These are phyloP conservation scores for Myrmecobius fasciatus DNA, from an alignment of 2,113 vertebrate species.

Conservation along the genomic window DNA sequence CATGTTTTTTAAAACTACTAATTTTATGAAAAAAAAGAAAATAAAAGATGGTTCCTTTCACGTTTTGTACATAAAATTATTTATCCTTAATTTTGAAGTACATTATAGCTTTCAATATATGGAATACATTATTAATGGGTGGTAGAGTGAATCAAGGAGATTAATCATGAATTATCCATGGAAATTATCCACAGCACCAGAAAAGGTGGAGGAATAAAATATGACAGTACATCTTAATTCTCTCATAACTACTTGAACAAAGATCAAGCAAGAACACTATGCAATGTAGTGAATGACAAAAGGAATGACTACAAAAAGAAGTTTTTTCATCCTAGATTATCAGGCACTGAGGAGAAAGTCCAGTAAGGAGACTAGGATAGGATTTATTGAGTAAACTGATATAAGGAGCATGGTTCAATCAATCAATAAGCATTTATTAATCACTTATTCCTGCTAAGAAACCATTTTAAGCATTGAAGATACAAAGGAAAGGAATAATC, in stretches of 20 bases:
- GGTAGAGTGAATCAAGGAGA: not conserved
- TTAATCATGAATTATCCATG: not conserved
- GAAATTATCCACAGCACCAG: not conserved
- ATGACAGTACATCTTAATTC: not conserved
- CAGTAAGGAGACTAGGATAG: not conserved
- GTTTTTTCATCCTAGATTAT: not conserved
- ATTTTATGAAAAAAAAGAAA: constrained; percentile 13
- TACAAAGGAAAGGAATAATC: not conserved
- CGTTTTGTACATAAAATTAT: not conserved
- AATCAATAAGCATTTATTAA: constrained; percentile 27
- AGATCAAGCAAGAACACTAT: not conserved
- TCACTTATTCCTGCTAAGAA: not conserved
- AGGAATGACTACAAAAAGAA: not conserved
- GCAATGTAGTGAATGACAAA: not conserved
- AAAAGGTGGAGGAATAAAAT: not conserved
- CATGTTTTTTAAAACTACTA: constrained; percentile 7
- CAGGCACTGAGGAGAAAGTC: not conserved
- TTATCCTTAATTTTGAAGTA: not conserved
- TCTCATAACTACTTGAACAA: not conserved
- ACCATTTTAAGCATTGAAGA: not conserved
- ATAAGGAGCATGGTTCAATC: not conserved
- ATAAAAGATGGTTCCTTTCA: constrained; percentile 11
- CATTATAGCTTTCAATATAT: not conserved
- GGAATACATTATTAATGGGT: not conserved
- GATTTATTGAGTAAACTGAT: not conserved